phyloP scores from a whole-genome alignment of 2,113 vertebrate species.

The Proteles cristata region DNA sequence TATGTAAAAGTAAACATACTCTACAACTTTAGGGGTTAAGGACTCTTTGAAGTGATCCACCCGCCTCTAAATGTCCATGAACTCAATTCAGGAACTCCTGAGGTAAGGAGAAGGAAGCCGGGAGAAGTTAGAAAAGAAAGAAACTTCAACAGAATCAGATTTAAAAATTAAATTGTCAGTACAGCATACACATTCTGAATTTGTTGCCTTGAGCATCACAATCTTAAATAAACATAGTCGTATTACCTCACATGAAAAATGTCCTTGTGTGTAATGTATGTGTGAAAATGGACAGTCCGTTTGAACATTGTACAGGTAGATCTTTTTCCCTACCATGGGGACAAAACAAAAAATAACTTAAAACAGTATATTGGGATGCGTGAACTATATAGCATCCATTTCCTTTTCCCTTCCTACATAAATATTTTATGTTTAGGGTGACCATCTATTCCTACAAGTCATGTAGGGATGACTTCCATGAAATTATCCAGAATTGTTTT shows the following conservation, averaged over 20 bases:
- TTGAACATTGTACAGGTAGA: too few species aligned
- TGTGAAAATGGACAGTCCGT: neutral
- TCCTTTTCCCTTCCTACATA: too few species aligned
- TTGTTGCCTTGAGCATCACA: neutral
- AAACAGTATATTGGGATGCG: too few species aligned
- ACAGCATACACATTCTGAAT: neutral
- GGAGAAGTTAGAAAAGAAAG: neutral
- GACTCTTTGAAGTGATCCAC: neutral
- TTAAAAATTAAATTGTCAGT: neutral
- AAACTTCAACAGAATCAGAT: neutral
- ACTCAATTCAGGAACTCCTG: neutral
- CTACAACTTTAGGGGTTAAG: neutral
- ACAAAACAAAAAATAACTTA: neutral
- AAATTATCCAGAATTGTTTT: neutral
- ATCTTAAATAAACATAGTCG: neutral
- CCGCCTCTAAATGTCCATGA: neutral
- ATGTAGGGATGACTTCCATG: neutral
- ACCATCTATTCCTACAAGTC: neutral
- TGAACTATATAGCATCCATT: accelerated
- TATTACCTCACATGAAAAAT: accelerated
- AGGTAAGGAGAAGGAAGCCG: neutral
- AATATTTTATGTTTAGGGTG: neutral
- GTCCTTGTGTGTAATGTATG: neutral
- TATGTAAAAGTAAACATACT: neutral
- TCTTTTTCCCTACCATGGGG: neutral